Conservation (phyloP, 2,797 vertebrate species). For the Alca torda region DNA sequence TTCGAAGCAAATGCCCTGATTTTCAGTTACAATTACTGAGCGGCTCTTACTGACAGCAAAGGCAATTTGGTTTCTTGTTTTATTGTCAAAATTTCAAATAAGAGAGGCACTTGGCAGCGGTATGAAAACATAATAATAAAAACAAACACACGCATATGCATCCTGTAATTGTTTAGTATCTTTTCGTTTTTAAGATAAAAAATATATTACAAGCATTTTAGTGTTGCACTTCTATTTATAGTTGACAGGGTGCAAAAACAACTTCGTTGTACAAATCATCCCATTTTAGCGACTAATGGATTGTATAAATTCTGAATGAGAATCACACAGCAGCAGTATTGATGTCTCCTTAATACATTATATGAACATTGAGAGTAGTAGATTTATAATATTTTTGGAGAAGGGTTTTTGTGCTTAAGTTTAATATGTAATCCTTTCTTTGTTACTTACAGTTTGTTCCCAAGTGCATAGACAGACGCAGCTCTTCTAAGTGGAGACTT, state of each 20-base stretch:
- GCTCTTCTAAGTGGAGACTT: background rate
- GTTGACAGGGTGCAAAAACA: background rate
- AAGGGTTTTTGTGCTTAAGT: background rate
- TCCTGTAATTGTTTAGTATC: background rate
- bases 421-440: background rate
- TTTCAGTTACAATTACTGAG: background rate
- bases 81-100: conserved; percentile 4
- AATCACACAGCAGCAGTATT: background rate
- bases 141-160: background rate
- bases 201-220: background rate
- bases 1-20: background rate
- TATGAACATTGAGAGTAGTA: background rate
- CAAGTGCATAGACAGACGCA: background rate
- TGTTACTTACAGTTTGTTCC: background rate
- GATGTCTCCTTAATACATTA: background rate
- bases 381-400: background rate
- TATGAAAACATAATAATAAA: background rate
- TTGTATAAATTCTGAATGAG: background rate
- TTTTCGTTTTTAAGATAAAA: background rate
- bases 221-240: background rate
- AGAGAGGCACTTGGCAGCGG: background rate
- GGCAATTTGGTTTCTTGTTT: background rate
- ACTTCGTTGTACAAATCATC: background rate
- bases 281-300: background rate
- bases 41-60: background rate